Conservation (phyloP, 2,113 vertebrate genomes). For the Anas platyrhynchos region DNA sequence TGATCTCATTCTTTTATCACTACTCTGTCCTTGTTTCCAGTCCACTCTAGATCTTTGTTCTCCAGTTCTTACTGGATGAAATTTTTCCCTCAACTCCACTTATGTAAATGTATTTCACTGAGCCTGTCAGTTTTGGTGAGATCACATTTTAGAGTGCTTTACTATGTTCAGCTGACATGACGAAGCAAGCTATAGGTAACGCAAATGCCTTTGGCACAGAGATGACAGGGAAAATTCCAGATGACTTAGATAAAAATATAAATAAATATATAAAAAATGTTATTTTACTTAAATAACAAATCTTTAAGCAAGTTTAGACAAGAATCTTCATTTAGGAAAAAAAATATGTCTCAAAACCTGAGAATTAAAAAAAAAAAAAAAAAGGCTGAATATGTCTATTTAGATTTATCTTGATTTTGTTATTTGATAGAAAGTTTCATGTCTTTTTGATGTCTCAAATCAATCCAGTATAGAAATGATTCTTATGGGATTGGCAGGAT, state of each 20-base stretch:
- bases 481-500: neutral
- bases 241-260: neutral
- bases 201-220: neutral
- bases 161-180: neutral
- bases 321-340: neutral
- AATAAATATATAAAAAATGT: too few species aligned
- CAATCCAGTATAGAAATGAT: neutral
- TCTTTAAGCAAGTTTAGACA: neutral
- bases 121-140: neutral
- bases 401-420: neutral
- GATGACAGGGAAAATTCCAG: neutral
- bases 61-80: neutral
- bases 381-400: neutral
- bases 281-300: neutral
- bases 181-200: neutral
- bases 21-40: conserved; percentile 45
- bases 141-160: neutral
- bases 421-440: neutral
- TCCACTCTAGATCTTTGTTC: conserved; percentile 47
- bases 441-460: neutral
- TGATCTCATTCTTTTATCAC: conserved; percentile 61
- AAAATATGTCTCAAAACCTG: neutral
- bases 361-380: neutral
- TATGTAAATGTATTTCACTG: conserved; percentile 50
- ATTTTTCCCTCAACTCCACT: conserved; percentile 15